Evolutionary conservation across 1,140 invertebrate genomes (phyloP), one percentile per base, ranked within the genome.

Genomic region (Drosophila carrolli): DNA sequence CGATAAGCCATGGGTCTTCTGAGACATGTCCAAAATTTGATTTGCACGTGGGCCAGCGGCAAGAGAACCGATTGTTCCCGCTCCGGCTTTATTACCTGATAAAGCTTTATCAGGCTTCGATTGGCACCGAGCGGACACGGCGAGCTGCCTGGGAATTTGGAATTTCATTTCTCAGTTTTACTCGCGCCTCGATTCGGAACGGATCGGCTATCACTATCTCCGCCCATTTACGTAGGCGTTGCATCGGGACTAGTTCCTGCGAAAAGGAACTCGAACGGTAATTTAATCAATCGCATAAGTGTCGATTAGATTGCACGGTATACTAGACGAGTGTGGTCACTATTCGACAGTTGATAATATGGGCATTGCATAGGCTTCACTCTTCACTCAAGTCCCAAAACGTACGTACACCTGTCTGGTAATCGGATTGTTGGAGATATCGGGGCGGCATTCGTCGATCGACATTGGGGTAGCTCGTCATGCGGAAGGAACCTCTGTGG

Each of bases 21-120:
- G 27, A 40, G 41, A 50, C 3, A 38, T 56, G 27, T 41, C 56
- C 55, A 13, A 32, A 65, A 53, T 13, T 32, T 23, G 10, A 59
- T 59, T 56, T 75, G 58, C 82, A 85, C 70, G 70, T 76, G 78
- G 54, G 43, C 16, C 8, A 10, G 11, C 50, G 38, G 5, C n/a
- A 35, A 40, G 48, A 70, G 66, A 55, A 67, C 16, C 55, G 19
- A 66, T 54, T 14, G 14, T 53, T 37, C 38, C 66, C 41, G 19
- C 40, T 56, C 23, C 41, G 55, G 27, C 38, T 59, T 75, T 74
- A 82, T 75, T 44, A 35, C 61, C 59, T 82, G 75, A 78, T 78
- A 83, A 78, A 62, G 66, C 66, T 62, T 86, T 86, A 86, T 86
- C 79, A 65, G 65, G 56, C 75, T 70, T 65, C 81, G 79, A 68